A percentile compares a stretch with the other conserved stretches of the same genome.
Evolutionary conservation across 2,113 vertebrate species (phyloP).

Genomic region (Burhinus oedicnemus): DNA sequence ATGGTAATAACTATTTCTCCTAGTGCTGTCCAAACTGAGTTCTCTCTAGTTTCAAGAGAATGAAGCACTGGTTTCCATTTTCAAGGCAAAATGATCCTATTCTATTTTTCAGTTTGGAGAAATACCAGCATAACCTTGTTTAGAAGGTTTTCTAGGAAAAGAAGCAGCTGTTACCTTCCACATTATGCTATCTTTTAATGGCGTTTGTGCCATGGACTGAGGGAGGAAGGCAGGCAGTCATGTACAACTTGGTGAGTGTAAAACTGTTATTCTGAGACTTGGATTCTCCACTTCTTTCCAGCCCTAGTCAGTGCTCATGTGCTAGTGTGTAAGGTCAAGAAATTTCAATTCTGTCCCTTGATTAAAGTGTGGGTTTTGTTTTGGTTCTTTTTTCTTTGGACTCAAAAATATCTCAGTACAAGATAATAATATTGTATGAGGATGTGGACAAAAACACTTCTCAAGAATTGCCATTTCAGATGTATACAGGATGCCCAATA

Average conservation of each 20-base stretch:
- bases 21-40: background rate
- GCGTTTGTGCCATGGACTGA: background rate
- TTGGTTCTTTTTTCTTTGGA: background rate
- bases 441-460: background rate
- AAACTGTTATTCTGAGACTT: background rate
- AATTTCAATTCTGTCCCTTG: background rate
- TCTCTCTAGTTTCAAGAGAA: background rate
- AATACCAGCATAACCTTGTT: background rate
- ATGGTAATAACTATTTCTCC: background rate
- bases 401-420: background rate
- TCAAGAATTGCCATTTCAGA: background rate
- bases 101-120: background rate
- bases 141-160: background rate
- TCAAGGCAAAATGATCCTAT: background rate
- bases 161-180: background rate
- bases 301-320: background rate
- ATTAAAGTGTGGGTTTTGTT: background rate
- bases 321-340: background rate
- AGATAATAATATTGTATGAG: background rate
- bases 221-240: background rate
- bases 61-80: background rate
- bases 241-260: background rate
- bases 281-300: background rate
- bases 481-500: background rate
- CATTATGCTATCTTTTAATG: background rate